A percentile compares a stretch with the other conserved stretches of the same genome.
Conservation (phyloP, 2,113 vertebrate species). For the Ceyx cyanopectus region DNA sequence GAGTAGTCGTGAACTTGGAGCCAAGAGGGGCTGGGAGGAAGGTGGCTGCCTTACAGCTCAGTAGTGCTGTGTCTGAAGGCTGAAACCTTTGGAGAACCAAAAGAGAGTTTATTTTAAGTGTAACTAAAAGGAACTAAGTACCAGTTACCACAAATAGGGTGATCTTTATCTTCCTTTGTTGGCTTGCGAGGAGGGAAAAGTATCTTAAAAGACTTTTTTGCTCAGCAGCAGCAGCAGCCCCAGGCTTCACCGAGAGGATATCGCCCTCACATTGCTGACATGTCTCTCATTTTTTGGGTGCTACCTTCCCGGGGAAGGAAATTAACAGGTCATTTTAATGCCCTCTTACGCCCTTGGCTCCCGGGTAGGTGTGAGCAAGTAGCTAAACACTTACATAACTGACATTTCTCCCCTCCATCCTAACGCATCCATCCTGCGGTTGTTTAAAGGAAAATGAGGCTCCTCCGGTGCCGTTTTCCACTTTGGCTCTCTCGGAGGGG, state of each 20-base stretch:
- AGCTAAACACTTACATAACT: background rate
- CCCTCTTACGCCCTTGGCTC: constrained; percentile 29
- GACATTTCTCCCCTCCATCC: background rate
- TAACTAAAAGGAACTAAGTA: constrained; percentile 76
- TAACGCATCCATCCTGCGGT: background rate
- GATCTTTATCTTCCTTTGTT: constrained; percentile 79
- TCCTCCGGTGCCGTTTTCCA: constrained; percentile 8
- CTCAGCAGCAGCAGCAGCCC: constrained; percentile 5
- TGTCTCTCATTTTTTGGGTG: constrained; percentile 82
- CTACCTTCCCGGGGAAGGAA: constrained; percentile 65
- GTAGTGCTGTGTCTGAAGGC: constrained; percentile 54
- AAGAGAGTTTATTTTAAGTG: constrained; percentile 74
- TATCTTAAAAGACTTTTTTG: constrained; percentile 64
- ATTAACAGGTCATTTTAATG: constrained; percentile 51
- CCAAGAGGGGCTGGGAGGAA: constrained; percentile 32
- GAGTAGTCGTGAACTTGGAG: constrained; percentile 47
- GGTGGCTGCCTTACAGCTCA: constrained; percentile 17
- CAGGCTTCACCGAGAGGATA: constrained; percentile 71
- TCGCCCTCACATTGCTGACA: constrained; percentile 86
- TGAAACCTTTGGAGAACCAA: constrained; percentile 50
- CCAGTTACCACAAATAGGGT: constrained; percentile 71
- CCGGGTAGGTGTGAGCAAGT: constrained; percentile 44
- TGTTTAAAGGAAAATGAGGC: background rate
- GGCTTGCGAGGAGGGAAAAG: constrained; percentile 66
- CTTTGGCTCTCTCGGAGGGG: constrained; percentile 57